phyloP scores from a whole-genome alignment of 2,888 invertebrate species.

The Ectemnius lituratus region DNA sequence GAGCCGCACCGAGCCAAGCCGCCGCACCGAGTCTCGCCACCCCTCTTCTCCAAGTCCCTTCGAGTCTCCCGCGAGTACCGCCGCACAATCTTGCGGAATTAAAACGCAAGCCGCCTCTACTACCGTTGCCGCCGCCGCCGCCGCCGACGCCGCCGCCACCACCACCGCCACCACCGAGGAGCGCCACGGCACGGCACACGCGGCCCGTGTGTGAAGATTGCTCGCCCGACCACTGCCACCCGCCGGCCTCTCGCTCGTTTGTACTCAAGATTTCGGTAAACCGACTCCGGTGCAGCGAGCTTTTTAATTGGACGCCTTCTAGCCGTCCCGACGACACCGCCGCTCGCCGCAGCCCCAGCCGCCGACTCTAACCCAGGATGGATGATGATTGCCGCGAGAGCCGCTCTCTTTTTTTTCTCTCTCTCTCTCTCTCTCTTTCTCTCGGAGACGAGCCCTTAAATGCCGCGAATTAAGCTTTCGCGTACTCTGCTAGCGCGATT shows the following conservation, averaged over 20 bases:
- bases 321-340: constrained; percentile 1
- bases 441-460: too few relatives aligned
- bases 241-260: constrained; percentile 50
- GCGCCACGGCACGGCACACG: constrained; percentile 47
- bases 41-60: constrained; percentile 8
- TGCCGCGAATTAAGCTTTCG: too few relatives aligned
- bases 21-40: constrained; percentile 5
- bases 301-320: constrained; percentile 61
- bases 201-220: constrained; percentile 64
- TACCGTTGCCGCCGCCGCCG: constrained; percentile 21
- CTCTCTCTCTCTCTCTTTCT: too few relatives aligned
- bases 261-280: constrained; percentile 64
- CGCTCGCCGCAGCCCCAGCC: background rate
- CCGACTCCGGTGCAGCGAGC: constrained; percentile 31
- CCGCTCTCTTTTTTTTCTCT: background rate
- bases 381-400: constrained; percentile 1
- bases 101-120: constrained; percentile 60
- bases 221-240: constrained; percentile 45
- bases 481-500: background rate
- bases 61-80: constrained; percentile 12
- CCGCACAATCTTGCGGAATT: constrained; percentile 71
- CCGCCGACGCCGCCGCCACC: too few relatives aligned
- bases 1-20: too few relatives aligned
- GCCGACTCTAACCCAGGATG: background rate
- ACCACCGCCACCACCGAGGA: constrained; percentile 30